phyloP scores from a whole-genome alignment of 2,797 vertebrate species.

The Bucorvus abyssinicus region DNA sequence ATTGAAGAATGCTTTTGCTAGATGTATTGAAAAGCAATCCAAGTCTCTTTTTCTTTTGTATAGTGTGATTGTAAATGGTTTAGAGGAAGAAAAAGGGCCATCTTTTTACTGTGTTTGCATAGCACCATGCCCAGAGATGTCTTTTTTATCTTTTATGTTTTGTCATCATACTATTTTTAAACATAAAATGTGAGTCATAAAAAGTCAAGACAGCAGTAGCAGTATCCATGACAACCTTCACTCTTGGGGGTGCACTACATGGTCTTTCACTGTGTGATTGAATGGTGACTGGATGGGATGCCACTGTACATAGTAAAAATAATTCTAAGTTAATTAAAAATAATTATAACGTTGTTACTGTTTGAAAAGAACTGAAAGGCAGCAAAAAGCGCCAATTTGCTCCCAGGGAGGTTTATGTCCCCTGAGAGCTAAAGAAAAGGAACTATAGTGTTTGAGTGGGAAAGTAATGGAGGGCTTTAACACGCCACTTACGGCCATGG shows the following conservation, averaged over 20 bases:
- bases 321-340: background rate
- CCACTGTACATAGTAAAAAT: background rate
- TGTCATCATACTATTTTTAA: slow-evolving; percentile 32
- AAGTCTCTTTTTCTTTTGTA: background rate
- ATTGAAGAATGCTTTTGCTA: background rate
- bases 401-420: too few relatives aligned
- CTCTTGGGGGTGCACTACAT: background rate
- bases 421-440: too few relatives aligned
- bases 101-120: background rate
- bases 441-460: too few relatives aligned
- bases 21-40: background rate
- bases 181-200: background rate
- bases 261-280: background rate
- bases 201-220: background rate
- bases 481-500: too few relatives aligned
- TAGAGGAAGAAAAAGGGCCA: background rate
- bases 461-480: too few relatives aligned
- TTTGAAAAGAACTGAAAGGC: too few relatives aligned
- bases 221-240: slow-evolving; percentile 17
- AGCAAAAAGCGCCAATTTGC: too few relatives aligned
- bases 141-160: background rate
- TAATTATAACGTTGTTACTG: too few relatives aligned
- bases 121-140: background rate
- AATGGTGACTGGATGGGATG: background rate
- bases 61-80: background rate